Conservation (phyloP, 2,797 vertebrate species). For the Pteropus rufus region DNA sequence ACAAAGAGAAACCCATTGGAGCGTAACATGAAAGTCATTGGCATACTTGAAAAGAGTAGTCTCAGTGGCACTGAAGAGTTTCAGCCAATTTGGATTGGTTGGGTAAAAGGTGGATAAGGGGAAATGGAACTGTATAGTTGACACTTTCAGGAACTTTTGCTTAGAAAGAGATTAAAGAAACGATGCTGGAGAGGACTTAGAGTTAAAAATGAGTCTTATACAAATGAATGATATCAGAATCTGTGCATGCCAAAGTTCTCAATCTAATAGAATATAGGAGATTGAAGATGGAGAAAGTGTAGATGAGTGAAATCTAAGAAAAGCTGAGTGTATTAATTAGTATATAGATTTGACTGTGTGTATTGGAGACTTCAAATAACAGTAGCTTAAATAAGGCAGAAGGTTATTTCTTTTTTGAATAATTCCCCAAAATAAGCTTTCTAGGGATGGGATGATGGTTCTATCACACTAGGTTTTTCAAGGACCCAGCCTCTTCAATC, state of each 20-base stretch:
- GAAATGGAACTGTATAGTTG: not conserved
- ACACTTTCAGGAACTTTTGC: not conserved
- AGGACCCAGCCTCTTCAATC: not conserved
- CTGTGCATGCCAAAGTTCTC: not conserved
- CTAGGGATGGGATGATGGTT: not conserved
- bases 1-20: not conserved
- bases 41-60: not conserved
- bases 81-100: not conserved
- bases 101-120: not conserved
- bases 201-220: not conserved
- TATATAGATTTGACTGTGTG: not conserved
- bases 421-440: not conserved
- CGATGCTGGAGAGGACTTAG: not conserved
- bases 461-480: not conserved
- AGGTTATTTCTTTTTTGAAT: not conserved
- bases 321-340: not conserved
- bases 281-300: not conserved
- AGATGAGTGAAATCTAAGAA: not conserved
- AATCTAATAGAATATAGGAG: not conserved
- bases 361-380: not conserved
- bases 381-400: not conserved
- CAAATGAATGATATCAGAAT: not conserved
- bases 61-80: not conserved
- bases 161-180: not conserved
- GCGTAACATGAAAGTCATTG: rapidly evolving